Base-by-base conservation (phyloP, 1,140 invertebrate genomes). In the Pogonomyrmex californicus region DNA sequence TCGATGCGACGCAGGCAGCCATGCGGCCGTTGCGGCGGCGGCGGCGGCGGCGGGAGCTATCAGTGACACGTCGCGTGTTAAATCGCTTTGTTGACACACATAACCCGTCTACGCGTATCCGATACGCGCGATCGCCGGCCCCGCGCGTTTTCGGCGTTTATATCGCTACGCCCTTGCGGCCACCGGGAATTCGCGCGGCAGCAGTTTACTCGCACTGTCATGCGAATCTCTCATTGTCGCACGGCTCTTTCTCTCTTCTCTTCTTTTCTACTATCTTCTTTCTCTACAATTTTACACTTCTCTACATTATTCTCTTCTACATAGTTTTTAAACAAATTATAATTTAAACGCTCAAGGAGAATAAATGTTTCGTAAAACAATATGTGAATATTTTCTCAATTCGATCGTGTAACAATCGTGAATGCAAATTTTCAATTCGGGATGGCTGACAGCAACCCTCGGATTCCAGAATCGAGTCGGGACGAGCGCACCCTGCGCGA, bases 31-130 rank as follows among this genome's bases (percentile, higher is more conserved):
- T 86, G 89, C 76, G 86, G 86, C 23, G 23, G 23, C 79, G 75
- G 89, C 76, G 86, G 86, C 23, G 23, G 23, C 79, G 75, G 68
- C 79, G 83, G 91, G 91, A 89, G 91, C 92, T 95, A 94, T 94
- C 93, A 93, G 91, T 93, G 93, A 94, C 93, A 92, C 92, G 92
- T 93, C 91, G 91, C 88, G 90, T 92, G 93, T 93, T 93, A 92
- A 95, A 94, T 94, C 93, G 92, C 90, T 91, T 90, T 92, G 94
- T 94, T 94, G 93, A 94, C 93, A 94, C 92, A 93, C 91, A 92
- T 93, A 93, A 93, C 91, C 90, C 91, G 93, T 93, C 92, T 90
- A 91, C 88, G 88, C 88, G 90, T 92, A 92, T 93, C 91, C 91
- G 89, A 91, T 92, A 88, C 90, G 86, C 87, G 89, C 89, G 91